Base-by-base conservation (phyloP, 2,113 vertebrate genomes). In the Eira barbara region DNA sequence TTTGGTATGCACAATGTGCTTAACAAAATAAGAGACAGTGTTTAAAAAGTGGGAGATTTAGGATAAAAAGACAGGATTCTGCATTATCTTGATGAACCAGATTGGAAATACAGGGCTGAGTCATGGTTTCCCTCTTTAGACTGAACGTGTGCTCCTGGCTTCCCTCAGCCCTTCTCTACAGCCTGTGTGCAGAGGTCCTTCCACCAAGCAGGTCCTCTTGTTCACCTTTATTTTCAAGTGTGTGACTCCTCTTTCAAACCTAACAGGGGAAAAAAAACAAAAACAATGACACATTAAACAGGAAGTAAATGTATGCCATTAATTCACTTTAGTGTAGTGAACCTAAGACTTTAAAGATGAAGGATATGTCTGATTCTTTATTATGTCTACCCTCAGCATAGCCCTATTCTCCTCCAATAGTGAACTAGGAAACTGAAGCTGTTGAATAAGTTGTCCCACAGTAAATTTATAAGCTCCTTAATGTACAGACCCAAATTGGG, bases 21-120 rank as follows among this genome's bases (percentile, higher is more conserved):
- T 97, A 25, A 29, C 42, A 78, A 90, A 83, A 76, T 29, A 89
- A 89, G 29, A 84, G 15, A 65, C 11, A 31, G 31, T 45, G 11
- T 76, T 96, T 92, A 96, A 80, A 76, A 89, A 93, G 49, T 80
- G 55, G n/a, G 29, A 83, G 23, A 65, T 76, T 89, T 47, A 69
- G 14, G 59, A 78, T 78, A 20, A 88, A 79, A 84, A 86, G 3
- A 1, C 18, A 87, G 47, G 31, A 63, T 71, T 87, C 29, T 49
- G 31, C 8, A 91, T 71, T 63, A 55, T 73, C 55, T 81, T n/a
- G 63, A 27, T 76, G 63, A 25, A 69, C 61, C 13, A 14, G 31
- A 52, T 89, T 20, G 49, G 69, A 94, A 78, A 47, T 67, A 27
- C n/a, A 81, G 1, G 73, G 74, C 20, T 67, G 39, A 91, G 61